These are phyloP conservation scores for Coturnix japonica DNA, from an alignment of 2,113 vertebrate genomes.

Conservation along the genomic window DNA sequence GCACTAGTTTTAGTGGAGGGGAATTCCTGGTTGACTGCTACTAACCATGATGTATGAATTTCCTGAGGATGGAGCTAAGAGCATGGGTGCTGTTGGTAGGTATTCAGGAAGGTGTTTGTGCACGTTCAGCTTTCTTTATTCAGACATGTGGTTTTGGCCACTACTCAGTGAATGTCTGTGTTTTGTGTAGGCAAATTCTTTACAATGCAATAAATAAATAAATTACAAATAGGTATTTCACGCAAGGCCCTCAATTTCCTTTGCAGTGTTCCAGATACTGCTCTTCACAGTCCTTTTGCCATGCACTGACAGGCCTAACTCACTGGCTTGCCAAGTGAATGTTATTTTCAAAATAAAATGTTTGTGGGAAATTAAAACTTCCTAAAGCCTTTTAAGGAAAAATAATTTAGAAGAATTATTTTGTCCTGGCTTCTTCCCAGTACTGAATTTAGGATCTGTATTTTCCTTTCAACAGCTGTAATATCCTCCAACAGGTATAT, in stretches of 20 bases:
- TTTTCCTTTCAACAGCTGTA: background rate
- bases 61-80: background rate
- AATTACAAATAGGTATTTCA: background rate
- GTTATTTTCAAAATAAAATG: background rate
- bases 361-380: background rate
- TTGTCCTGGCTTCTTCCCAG: background rate
- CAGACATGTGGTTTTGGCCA: background rate
- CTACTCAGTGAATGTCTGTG: background rate
- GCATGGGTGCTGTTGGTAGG: background rate
- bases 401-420: background rate
- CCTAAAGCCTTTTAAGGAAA: background rate
- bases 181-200: background rate
- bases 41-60: background rate
- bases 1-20: background rate
- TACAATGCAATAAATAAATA: background rate
- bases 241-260: background rate
- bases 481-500: background rate
- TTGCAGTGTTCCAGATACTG: background rate
- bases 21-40: background rate
- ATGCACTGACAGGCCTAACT: background rate
- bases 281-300: background rate
- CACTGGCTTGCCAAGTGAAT: background rate
- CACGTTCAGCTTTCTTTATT: background rate
- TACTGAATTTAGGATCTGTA: background rate
- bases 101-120: background rate